These are phyloP conservation scores for Zaprionus vittiger DNA, from an alignment of 1,140 invertebrate genomes.

Conservation along the genomic window DNA sequence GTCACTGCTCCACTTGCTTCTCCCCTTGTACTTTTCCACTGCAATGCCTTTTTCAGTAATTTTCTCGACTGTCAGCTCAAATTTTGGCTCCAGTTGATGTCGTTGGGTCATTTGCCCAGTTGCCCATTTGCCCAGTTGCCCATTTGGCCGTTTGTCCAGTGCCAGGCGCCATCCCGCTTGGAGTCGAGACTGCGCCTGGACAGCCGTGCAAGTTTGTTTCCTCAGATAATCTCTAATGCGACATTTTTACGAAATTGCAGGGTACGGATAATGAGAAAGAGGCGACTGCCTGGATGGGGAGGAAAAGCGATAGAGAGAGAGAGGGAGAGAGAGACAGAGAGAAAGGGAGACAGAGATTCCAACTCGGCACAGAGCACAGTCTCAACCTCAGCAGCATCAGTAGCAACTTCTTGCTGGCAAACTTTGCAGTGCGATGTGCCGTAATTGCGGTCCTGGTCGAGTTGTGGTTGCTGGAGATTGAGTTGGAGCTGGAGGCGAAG, in stretches of 20 bases:
- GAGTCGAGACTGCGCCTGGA: slow-evolving; percentile 6
- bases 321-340: slow-evolving; percentile 11
- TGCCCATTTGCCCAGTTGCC: slow-evolving; percentile 31
- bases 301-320: slow-evolving; percentile 13
- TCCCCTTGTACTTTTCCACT: slow-evolving; percentile 73
- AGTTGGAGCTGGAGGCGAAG: slow-evolving; percentile 13
- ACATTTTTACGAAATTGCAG: slow-evolving; percentile 83
- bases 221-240: slow-evolving; percentile 82
- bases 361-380: slow-evolving; percentile 3
- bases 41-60: slow-evolving; percentile 80
- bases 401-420: slow-evolving; percentile 21
- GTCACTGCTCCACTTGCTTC: slow-evolving; percentile 13
- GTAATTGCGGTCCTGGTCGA: slow-evolving; percentile 60
- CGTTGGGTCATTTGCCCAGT: slow-evolving; percentile 68
- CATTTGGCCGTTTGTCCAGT: slow-evolving; percentile 31
- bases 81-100: slow-evolving; percentile 72
- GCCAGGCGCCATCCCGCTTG: not conserved
- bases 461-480: slow-evolving; percentile 20
- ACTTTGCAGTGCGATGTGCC: slow-evolving; percentile 53
- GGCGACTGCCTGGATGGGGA: slow-evolving; percentile 39
- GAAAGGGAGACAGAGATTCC: not conserved
- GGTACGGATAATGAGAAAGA: slow-evolving; percentile 81
- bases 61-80: slow-evolving; percentile 80
- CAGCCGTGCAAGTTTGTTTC: slow-evolving; percentile 76
- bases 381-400: slow-evolving; percentile 1